These are phyloP conservation scores for Leuciscus waleckii DNA, from an alignment of 2,797 vertebrate genomes.

Conservation along the genomic window DNA sequence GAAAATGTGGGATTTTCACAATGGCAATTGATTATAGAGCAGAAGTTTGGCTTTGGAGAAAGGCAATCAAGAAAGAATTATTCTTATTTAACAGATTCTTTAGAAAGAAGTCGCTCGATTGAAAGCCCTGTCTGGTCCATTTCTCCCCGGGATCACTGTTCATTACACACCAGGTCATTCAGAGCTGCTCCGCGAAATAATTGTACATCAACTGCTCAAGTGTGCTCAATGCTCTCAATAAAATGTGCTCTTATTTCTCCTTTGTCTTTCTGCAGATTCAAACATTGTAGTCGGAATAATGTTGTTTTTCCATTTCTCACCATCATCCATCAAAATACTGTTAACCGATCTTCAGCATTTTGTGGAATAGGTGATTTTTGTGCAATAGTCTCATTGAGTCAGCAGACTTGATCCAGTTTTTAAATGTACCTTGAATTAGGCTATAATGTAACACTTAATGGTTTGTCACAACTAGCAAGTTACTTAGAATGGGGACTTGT, in stretches of 20 bases:
- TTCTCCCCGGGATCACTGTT: slow-evolving; percentile 39
- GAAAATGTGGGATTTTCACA: slow-evolving; percentile 14
- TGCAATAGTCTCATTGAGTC: background rate
- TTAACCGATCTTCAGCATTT: background rate
- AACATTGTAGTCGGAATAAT: background rate
- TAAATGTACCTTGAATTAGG: background rate
- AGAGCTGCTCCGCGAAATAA: slow-evolving; percentile 33
- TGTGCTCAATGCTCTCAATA: slow-evolving; percentile 28
- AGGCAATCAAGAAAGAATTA: background rate
- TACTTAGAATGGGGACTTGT: background rate
- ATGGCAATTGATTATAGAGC: slow-evolving; percentile 16
- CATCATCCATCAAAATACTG: background rate
- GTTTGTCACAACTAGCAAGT: background rate
- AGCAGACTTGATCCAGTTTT: background rate
- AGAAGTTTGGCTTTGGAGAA: background rate
- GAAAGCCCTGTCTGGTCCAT: slow-evolving; percentile 22
- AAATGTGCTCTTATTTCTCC: slow-evolving; percentile 1
- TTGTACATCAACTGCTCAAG: slow-evolving; percentile 48
- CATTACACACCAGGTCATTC: slow-evolving; percentile 47
- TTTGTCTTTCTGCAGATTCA: background rate
- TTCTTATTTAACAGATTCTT: slow-evolving; percentile 28
- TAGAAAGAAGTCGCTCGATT: slow-evolving; percentile 37
- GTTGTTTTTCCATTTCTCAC: background rate
- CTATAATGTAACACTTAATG: background rate
- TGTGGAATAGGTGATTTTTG: background rate